Evolutionary conservation across 2,888 invertebrate species (phyloP), one percentile per base, ranked within the genome.

Genomic region (Agonopterix arenella): DNA sequence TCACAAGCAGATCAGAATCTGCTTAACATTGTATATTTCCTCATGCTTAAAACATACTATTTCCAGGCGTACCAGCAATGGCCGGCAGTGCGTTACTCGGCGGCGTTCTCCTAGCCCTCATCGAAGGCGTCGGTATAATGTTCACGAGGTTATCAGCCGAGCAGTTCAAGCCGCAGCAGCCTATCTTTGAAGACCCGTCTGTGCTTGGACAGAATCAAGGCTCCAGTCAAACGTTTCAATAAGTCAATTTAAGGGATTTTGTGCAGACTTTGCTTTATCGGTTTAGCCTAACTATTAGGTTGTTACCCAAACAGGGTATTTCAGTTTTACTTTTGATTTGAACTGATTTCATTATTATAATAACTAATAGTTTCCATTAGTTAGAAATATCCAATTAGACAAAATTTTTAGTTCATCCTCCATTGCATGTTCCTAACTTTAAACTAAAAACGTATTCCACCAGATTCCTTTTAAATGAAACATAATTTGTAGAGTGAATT

Each of bases 41-140:
- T 28, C 28, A 28, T 28, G 28, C 7, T 28, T 28, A 28, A 37
- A 36, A 16, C 44, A 9, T 44, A 36, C n/a, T 47, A 10, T 46
- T 78, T 78, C 10, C 66, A 92, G 92, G 92, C 77, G 82, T 95
- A 40, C 94, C 94, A 52, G 95, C 96, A 0, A 96, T 96, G 96
- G 94, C 97, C 48, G 98, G 97, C 41, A 98, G 98, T 88, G 99
- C 98, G 10, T 90, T 98, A 44, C 96, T 99, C 46, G 98, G 98
- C 49, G 99, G 98, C 51, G 95, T 98, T 52, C 91, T 99, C 11
- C 90, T 99, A 54, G 98, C 98, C 3, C 90, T 99, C 58, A 99
- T 99, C 62, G 99, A 99, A 92, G 99, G 99, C 55, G 94, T 98
- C 56, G 97, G 98, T 58, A 98, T 99, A 63, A 89, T 98, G 76